Evolutionary conservation across 2,113 vertebrate genomes (phyloP).

Genomic region (Burhinus bistriatus): DNA sequence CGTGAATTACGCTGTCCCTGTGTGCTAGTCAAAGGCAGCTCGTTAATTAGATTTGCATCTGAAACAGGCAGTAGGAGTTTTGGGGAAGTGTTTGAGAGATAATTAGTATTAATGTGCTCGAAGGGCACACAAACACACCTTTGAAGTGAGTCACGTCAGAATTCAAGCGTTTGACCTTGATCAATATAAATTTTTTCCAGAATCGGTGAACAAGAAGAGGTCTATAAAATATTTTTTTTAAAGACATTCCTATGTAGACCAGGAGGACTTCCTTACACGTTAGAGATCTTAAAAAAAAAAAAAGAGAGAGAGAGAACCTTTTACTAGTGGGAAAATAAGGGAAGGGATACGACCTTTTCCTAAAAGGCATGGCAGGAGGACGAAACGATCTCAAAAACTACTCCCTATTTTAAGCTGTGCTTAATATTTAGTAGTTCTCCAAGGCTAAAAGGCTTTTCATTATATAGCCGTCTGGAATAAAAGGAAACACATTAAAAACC

Average conservation of each 20-base stretch:
- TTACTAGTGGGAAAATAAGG: slow-evolving; percentile 29
- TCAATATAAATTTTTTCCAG: neutral
- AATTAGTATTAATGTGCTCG: slow-evolving; percentile 56
- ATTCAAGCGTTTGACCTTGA: slow-evolving; percentile 55
- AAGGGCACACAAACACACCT: slow-evolving; percentile 58
- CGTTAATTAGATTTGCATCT: slow-evolving; percentile 67
- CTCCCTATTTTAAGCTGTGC: neutral
- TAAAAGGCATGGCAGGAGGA: slow-evolving; percentile 4
- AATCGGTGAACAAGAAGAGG: neutral
- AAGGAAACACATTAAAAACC: slow-evolving; percentile 45
- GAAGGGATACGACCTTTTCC: slow-evolving; percentile 37
- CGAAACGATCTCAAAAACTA: neutral
- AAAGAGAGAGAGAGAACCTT: neutral
- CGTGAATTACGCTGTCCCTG: neutral
- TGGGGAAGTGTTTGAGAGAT: slow-evolving; percentile 33
- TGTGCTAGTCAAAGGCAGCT: slow-evolving; percentile 39
- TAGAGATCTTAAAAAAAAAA: neutral
- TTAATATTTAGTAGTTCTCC: slow-evolving; percentile 43
- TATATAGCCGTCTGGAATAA: neutral
- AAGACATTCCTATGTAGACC: neutral
- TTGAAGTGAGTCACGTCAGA: slow-evolving; percentile 44
- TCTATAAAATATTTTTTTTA: slow-evolving; percentile 15
- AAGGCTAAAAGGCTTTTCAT: neutral
- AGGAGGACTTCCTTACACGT: slow-evolving; percentile 46
- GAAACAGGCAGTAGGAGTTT: slow-evolving; percentile 48